Conservation (phyloP, 2,888 invertebrate species). For the Drosophila algonquin region DNA sequence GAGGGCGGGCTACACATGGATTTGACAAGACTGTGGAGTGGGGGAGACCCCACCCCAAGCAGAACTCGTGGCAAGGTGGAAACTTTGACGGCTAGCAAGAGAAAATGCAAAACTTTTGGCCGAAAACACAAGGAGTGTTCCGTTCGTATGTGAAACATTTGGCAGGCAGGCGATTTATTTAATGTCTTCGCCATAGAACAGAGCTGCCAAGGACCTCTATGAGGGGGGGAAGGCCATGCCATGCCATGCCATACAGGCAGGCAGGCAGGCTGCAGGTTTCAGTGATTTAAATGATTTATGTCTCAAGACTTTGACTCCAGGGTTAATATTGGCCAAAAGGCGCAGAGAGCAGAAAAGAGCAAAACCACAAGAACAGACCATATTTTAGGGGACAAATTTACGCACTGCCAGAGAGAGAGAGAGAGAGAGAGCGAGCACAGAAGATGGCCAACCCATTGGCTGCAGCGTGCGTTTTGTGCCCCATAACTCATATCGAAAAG, state of each 20-base stretch:
- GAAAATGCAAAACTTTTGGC: conserved; percentile 72
- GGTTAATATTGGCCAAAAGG: conserved; percentile 75
- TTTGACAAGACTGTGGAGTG: conserved; percentile 46
- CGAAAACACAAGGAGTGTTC: conserved; percentile 41
- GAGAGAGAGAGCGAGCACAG: not conserved
- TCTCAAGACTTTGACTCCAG: conserved; percentile 77
- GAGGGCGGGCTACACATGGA: conserved; percentile 57
- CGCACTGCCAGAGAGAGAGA: conserved; percentile 39
- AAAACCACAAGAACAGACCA: conserved; percentile 45
- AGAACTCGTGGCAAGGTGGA: not conserved
- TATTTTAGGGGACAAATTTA: conserved; percentile 70
- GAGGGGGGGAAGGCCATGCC: conserved; percentile 11
- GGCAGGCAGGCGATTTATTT: conserved; percentile 84
- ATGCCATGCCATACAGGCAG: not conserved
- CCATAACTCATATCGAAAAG: conserved; percentile 68
- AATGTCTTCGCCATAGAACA: conserved; percentile 74
- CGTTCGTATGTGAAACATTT: conserved; percentile 81
- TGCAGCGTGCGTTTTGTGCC: conserved; percentile 37
- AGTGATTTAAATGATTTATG: conserved; percentile 84
- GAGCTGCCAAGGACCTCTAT: conserved; percentile 15
- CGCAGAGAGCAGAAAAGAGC: conserved; percentile 38
- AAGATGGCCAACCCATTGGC: conserved; percentile 21
- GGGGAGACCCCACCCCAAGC: not conserved
- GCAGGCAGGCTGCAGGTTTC: conserved; percentile 78
- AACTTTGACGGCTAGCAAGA: conserved; percentile 53